Conservation (phyloP, 2,113 vertebrate genomes). For the Gopherus evgoodei region DNA sequence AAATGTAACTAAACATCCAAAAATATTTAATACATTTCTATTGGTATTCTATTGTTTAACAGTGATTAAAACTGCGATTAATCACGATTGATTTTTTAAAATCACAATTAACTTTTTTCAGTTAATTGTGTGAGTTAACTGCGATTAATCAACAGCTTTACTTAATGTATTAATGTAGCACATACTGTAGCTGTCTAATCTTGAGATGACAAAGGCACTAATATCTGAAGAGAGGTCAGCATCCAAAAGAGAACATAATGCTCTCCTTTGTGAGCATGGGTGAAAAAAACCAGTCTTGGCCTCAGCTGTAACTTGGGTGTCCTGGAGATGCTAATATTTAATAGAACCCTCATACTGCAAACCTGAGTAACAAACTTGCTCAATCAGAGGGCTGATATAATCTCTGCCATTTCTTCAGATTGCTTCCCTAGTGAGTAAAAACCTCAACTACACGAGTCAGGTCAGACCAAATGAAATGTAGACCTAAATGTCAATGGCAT, state of each 20-base stretch:
- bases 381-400: background rate
- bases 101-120: too few species aligned
- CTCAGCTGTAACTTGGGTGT: background rate
- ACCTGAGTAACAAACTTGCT: background rate
- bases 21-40: too few species aligned
- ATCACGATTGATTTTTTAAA: too few species aligned
- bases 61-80: too few species aligned
- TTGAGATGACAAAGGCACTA: background rate
- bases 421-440: background rate
- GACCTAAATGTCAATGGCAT: background rate
- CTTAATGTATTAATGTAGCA: background rate
- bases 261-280: slow-evolving; percentile 9
- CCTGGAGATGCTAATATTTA: background rate
- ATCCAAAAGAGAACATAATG: background rate
- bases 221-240: background rate
- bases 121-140: too few species aligned
- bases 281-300: background rate
- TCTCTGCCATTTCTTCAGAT: background rate
- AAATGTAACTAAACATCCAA: too few species aligned
- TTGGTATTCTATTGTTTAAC: too few species aligned
- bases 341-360: background rate
- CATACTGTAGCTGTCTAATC: background rate
- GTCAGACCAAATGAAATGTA: background rate
- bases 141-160: too few species aligned
- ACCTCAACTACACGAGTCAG: slow-evolving; percentile 2